Evolutionary conservation across 2,888 invertebrate species (phyloP).

Genomic region (Teleogryllus oceanicus): DNA sequence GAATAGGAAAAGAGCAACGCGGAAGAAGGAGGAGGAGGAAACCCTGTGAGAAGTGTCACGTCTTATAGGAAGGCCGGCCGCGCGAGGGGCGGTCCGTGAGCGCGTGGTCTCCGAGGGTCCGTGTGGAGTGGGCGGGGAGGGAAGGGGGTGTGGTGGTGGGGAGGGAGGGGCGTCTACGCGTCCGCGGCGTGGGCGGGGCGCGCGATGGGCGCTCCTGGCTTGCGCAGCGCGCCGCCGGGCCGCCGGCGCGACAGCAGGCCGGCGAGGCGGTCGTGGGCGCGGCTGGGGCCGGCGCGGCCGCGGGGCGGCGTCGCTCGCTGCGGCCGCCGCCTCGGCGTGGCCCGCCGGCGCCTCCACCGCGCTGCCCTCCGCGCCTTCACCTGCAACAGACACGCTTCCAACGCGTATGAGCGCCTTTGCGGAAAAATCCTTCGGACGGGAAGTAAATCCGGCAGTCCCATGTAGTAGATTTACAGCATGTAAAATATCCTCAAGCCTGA

Average conservation of each 20-base stretch:
- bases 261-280: slow-evolving; percentile 30
- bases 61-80: neutral
- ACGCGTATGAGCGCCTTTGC: no score
- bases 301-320: neutral
- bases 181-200: neutral
- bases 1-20: neutral
- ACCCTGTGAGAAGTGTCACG: neutral
- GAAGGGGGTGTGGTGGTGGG: neutral
- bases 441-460: no score
- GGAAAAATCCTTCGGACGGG: no score
- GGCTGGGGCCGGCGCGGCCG: neutral
- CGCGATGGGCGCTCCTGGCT: slow-evolving; percentile 29
- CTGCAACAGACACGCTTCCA: neutral
- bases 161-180: neutral
- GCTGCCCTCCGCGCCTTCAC: neutral
- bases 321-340: neutral
- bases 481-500: no score
- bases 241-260: slow-evolving; percentile 32
- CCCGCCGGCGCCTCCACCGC: neutral
- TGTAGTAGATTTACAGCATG: no score
- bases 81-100: no score
- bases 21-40: neutral
- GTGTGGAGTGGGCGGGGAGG: neutral
- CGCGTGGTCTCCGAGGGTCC: neutral
- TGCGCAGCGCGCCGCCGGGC: slow-evolving; percentile 26